Conservation (phyloP, 1,140 invertebrate species). For the Campoletis sonorensis region DNA sequence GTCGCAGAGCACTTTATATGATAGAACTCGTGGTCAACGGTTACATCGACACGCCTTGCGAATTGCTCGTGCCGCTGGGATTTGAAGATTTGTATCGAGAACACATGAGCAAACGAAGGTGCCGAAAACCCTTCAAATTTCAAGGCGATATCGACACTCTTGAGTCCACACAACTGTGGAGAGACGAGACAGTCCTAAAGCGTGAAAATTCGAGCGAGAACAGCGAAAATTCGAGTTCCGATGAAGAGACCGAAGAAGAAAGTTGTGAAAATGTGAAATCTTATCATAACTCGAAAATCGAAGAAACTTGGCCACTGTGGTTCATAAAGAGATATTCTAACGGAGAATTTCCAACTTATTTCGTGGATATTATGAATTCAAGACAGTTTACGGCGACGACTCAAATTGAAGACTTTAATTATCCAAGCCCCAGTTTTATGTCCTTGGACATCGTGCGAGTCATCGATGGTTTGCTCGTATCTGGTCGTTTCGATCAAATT, state of each 20-base stretch:
- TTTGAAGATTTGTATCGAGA: conserved; percentile 58
- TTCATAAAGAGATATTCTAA: conserved; percentile 80
- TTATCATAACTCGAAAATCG: conserved; percentile 21
- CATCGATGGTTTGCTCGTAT: conserved; percentile 81
- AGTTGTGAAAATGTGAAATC: conserved; percentile 49
- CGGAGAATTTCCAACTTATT: conserved; percentile 79
- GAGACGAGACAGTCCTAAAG: conserved; percentile 22
- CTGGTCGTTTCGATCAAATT: conserved; percentile 61
- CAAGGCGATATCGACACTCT: conserved; percentile 53
- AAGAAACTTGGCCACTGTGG: conserved; percentile 78
- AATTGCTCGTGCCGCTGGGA: conserved; percentile 72
- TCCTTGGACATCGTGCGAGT: conserved; percentile 81
- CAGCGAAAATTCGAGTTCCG: conserved; percentile 23
- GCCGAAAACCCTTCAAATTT: conserved; percentile 56
- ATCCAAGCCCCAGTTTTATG: conserved; percentile 79
- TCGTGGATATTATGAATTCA: conserved; percentile 82
- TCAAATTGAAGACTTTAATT: conserved; percentile 84
- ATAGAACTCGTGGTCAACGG: conserved; percentile 81
- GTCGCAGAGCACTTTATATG: conserved; percentile 75
- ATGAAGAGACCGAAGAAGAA: conserved; percentile 41
- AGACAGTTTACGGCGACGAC: conserved; percentile 82
- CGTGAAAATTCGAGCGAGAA: conserved; percentile 39
- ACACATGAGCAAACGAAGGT: conserved; percentile 30
- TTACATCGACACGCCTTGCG: conserved; percentile 79
- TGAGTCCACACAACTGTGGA: conserved; percentile 43